A percentile compares a stretch with the other conserved stretches of the same genome.
phyloP scores from a whole-genome alignment of 2,113 vertebrate genomes.

The Hydrochoerus hydrochaeris region DNA sequence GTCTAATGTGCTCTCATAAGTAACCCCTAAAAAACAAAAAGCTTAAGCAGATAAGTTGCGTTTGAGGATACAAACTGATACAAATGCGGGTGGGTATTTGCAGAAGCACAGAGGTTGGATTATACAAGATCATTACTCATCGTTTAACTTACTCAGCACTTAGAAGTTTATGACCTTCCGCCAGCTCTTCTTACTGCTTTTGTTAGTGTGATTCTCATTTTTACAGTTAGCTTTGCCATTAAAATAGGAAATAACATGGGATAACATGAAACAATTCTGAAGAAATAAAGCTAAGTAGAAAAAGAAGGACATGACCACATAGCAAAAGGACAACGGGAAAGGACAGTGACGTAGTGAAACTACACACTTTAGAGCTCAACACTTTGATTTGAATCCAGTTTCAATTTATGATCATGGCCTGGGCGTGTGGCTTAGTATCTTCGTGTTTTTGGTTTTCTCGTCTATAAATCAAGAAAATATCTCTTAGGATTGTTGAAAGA shows the following conservation, averaged over 20 bases:
- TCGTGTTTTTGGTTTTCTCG: slow-evolving; percentile 21
- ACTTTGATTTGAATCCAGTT: not conserved
- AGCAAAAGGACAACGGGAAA: not conserved
- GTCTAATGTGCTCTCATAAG: not conserved
- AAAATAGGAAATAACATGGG: not conserved
- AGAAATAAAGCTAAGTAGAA: not conserved
- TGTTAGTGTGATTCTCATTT: not conserved
- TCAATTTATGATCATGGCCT: not conserved
- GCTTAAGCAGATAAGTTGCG: not conserved
- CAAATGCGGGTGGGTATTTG: not conserved
- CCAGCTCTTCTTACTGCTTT: not conserved
- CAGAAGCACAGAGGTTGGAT: not conserved
- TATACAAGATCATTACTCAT: not conserved
- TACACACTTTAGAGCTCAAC: not conserved
- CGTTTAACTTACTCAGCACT: not conserved
- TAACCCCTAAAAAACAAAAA: not conserved
- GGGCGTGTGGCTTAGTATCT: not conserved
- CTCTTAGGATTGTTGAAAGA: not conserved
- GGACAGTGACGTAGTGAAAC: not conserved
- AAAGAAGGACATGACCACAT: not conserved
- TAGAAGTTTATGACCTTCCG: not conserved
- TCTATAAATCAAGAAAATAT: not conserved
- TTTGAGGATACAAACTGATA: not conserved
- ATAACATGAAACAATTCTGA: not conserved
- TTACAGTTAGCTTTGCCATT: not conserved